phyloP scores from a whole-genome alignment of 2,113 vertebrate species.

The Heteronetta atricapilla region DNA sequence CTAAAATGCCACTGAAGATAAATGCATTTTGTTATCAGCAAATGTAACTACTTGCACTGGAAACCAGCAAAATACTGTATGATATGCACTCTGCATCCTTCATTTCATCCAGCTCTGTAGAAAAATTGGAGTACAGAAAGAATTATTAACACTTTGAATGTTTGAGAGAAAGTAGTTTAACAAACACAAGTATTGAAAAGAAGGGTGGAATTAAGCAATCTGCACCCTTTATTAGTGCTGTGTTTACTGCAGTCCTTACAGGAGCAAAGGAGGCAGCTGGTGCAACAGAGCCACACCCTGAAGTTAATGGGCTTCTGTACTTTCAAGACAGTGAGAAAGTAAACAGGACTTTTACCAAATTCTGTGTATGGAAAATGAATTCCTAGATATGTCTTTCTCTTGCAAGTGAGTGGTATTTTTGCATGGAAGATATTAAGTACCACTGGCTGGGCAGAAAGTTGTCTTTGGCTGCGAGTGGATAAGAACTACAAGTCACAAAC shows the following conservation, averaged over 20 bases:
- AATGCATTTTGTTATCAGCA: constrained; percentile 41
- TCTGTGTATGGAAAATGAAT: background rate
- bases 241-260: background rate
- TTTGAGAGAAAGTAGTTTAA: background rate
- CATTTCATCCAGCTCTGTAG: background rate
- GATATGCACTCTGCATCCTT: background rate
- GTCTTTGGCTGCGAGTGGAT: background rate
- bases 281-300: background rate
- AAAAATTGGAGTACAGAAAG: background rate
- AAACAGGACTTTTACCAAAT: background rate
- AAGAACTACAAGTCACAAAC: background rate
- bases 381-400: background rate
- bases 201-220: background rate
- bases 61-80: background rate
- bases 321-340: background rate
- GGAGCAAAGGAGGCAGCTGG: background rate
- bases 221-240: background rate
- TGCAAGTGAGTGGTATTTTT: background rate
- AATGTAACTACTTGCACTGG: background rate
- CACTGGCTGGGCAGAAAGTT: background rate
- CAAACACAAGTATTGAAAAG: background rate
- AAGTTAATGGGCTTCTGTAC: background rate
- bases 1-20: constrained; percentile 28
- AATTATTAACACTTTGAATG: background rate
- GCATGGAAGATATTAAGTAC: background rate